Evolutionary conservation across 2,888 invertebrate genomes (phyloP).

Genomic region (Polietes domitor): DNA sequence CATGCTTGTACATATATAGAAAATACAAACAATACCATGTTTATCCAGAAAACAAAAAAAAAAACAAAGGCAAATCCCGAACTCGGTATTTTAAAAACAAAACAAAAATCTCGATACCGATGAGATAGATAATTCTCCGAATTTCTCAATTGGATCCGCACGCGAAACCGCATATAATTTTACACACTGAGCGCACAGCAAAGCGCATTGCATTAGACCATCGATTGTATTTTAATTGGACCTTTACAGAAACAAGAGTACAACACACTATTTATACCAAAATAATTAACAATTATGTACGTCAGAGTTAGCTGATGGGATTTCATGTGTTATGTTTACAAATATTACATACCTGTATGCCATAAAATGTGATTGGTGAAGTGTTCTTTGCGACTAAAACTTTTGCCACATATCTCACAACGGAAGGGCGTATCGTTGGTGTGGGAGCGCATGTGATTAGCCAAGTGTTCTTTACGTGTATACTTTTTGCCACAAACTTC

Average conservation of each 20-base stretch:
- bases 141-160: background rate
- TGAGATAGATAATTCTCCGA: conserved; percentile 30
- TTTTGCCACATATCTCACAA: conserved; percentile 93
- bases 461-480: conserved; percentile 93
- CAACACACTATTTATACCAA: background rate
- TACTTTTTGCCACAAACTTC: conserved; percentile 94
- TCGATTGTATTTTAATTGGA: conserved; percentile 31
- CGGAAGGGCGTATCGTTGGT: conserved; percentile 93
- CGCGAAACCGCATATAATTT: background rate
- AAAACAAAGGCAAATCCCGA: background rate
- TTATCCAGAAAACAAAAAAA: background rate
- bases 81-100: background rate
- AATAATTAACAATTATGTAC: background rate
- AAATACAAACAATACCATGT: background rate
- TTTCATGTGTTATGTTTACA: background rate
- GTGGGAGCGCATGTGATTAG: conserved; percentile 93
- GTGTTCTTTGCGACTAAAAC: conserved; percentile 93
- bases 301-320: background rate
- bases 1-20: no score
- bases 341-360: conserved; percentile 86
- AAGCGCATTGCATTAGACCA: background rate
- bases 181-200: no score
- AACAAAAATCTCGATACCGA: conserved; percentile 4
- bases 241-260: conserved; percentile 22
- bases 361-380: conserved; percentile 95